Evolutionary conservation across 2,888 invertebrate species (phyloP), one percentile per base, ranked within the genome.

Genomic region (Leptinotarsa rubiginosa): DNA sequence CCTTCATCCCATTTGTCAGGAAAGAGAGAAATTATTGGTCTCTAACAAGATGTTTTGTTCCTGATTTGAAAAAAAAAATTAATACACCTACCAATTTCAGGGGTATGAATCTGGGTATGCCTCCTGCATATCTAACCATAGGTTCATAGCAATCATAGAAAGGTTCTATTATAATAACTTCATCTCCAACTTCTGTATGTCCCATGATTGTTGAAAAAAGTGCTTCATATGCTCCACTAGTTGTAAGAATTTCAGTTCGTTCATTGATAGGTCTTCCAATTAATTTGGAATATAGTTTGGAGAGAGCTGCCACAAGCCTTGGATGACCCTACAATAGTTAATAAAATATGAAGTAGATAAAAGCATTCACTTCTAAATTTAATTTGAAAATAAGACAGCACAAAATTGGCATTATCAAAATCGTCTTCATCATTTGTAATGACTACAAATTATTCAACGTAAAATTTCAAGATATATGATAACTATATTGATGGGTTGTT

Each of bases 121-220:
- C 99, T 1, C 97, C 96, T 2, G 97, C 97, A 82, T 93, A 92
- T 80, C 90, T 91, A 16, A 98, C 95, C 95, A 99, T 97, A 1
- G 97, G 97, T 80, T 95, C 96, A 85, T 99, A 99, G 85, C 98
- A 99, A 88, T 99, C 99, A 86, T 97, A 99, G 88, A 94, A 99
- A 0, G 99, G 99, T 87, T 99, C 99, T 79, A 99, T 97, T 31
- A 99, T 96, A 75, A 99, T 97, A 73, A 97, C 97, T 89, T 98
- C 96, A 86, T 95, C 95, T 0, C 94, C 97, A 1, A 91, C 91
- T 81, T 95, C 95, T 12, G 98, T 92, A 84, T 97, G 95, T 18
- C 82, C 82, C 88, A 88, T 70, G 77, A 98, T 93, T 13, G 95
- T 89, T 66, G 94, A 93, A 88, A 94, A 99, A 0, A 99, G 89